Base-by-base conservation (phyloP, 1,140 invertebrate genomes). In the Drosophila biarmipes region DNA sequence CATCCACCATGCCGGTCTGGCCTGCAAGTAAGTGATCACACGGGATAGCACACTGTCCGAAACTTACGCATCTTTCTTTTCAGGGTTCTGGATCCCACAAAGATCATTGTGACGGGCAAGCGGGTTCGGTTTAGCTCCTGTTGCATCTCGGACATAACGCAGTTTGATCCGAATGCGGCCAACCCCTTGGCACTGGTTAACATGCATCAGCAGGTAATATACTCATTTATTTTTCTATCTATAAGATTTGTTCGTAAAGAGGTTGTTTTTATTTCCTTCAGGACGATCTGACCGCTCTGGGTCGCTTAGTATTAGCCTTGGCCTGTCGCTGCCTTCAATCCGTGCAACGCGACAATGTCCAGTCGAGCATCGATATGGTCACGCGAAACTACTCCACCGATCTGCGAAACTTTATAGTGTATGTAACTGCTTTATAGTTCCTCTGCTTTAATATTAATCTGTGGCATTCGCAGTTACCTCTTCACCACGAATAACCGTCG, bases 331-430 rank as follows among this genome's bases (percentile, higher is more conserved):
- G 96, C 37, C 94, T 97, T 31, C 95, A 97, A 89, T 97, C 96
- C 68, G 95, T 98, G 68, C 96, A 97, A 92, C 93, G 95, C 73
- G 96, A 97, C 73, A 97, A 97, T 91, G 94, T 98, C 71, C 95
- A 96, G 85, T 95, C 96, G 0, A 98, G 97, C 19, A 94, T 99
- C 86, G 97, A 99, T 62, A 94, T 98, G 53, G 96, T 99, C 49
- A 94, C 96, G 43, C 94, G 97, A 78, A 96, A 96, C 76, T 99
- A 99, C 92, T 97, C 98, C 27, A 93, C 95, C 17, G 98, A 99
- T 94, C 94, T 99, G 78, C 95, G 97, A 90, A 98, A 99, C 93
- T 94, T 99, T 45, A 97, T 99, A 80, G 93, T 98, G 97, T 98
- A 94, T 92, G 95, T 3, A 11, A 0, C 1, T 2, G 4, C 10